A percentile compares a stretch with the other conserved stretches of the same genome.
Conservation (phyloP, 2,113 vertebrate species). For the Vulpes lagopus region DNA sequence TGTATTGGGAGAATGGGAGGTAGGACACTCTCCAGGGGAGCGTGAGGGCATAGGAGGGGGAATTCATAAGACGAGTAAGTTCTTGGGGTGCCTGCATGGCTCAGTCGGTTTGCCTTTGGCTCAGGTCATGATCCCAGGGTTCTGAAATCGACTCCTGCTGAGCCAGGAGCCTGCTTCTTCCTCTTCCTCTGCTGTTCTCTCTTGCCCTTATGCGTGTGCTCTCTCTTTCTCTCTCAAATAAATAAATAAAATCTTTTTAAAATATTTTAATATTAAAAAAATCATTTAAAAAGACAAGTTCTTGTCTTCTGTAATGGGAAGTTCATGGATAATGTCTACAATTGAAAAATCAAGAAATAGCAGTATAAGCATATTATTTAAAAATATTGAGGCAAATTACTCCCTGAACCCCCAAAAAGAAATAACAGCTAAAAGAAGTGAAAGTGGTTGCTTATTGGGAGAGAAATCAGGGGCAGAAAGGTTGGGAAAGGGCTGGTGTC, state of each 20-base stretch:
- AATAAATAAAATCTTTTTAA: too few relatives aligned
- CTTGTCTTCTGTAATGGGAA: neutral
- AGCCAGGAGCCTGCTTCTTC: too few relatives aligned
- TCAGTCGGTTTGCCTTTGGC: too few relatives aligned
- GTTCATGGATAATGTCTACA: neutral
- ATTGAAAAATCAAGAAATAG: conserved; percentile 15
- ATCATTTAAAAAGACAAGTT: neutral
- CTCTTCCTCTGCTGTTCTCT: too few relatives aligned
- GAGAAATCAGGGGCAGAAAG: neutral
- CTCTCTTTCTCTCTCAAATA: too few relatives aligned
- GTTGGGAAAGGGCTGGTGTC: neutral
- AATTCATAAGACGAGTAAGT: neutral
- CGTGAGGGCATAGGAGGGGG: neutral
- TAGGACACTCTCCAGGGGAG: neutral
- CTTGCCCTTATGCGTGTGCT: too few relatives aligned
- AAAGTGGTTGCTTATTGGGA: neutral
- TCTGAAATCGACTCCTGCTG: too few relatives aligned
- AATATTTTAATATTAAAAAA: too few relatives aligned
- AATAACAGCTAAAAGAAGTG: neutral
- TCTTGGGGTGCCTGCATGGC: neutral
- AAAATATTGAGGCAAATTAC: neutral
- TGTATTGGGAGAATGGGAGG: neutral
- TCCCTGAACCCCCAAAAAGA: neutral
- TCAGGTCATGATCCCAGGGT: too few relatives aligned
- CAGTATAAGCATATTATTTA: neutral